Evolutionary conservation across 2,888 invertebrate species (phyloP), one percentile per base, ranked within the genome.

Genomic region (Drosophila sordidula): DNA sequence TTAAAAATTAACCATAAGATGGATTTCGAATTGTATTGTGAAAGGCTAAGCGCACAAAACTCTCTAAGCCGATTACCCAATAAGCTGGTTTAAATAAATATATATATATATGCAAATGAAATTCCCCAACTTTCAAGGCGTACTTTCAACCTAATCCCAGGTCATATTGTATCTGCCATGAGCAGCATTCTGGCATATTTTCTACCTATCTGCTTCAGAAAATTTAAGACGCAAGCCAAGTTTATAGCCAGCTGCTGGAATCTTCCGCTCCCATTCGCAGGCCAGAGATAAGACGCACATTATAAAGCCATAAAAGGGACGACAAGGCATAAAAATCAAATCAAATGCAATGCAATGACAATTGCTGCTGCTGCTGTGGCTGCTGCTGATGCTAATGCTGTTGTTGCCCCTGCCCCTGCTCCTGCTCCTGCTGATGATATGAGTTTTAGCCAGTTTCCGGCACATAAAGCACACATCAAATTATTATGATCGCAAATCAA

Each of bases 401-500:
- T 78, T 75, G 78, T 50, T 68, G 50, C 29, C 58, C 56, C 36
- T 34, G 12, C 50, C 54, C 44, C 9, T 41, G 38, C 4, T 26
- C 8, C 16, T 8, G 12, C 14, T 34, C 4, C 12, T 34, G 34
- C 34, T 34, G 34, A 34, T 32, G 34, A 57, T 39, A 63, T 58
- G 64, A 58, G 39, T 64, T 55, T 72, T 69, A 55, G 62, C 50
- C 58, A 41, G 62, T 74, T 83, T 83, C 86, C 86, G 76, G 62
- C 55, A 71, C 86, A 83, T 86, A 83, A 83, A 83, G 71, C 82
- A 74, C 82, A 74, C 68, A 78, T 71, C 78, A 70, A 83, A 86
- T 86, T 83, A 86, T 86, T 83, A 83, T 78, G 83, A 86, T 86
- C 83, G 80, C 78, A 80, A 83, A 76, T 83, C 82, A 86, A 83